A percentile compares a stretch with the other conserved stretches of the same genome.
Conservation (phyloP, 2,797 vertebrate genomes). For the Sylvia borin region DNA sequence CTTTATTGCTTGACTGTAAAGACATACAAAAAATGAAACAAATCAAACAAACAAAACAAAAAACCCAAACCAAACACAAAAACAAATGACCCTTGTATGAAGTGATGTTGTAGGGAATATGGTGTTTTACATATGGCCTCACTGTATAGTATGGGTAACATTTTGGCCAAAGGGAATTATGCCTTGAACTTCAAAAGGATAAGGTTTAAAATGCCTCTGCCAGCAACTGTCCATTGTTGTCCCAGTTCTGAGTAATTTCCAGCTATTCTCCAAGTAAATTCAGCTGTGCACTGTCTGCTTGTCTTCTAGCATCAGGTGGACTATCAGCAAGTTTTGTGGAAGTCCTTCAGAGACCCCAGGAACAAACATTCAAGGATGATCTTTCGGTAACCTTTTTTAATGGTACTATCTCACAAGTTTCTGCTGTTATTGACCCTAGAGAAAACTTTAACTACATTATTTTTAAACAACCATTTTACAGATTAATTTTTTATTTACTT, state of each 20-base stretch:
- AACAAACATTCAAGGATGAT: neutral
- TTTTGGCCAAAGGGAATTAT: neutral
- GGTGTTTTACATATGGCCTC: neutral
- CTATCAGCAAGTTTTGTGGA: neutral
- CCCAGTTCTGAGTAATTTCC: neutral
- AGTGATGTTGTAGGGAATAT: neutral
- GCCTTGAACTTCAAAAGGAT: neutral
- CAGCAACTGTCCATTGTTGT: neutral
- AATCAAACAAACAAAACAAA: neutral
- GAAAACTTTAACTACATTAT: neutral
- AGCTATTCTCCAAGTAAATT: neutral
- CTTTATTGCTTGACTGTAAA: neutral
- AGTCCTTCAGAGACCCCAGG: neutral
- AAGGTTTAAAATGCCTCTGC: neutral
- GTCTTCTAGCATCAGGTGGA: neutral
- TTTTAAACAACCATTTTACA: conserved; percentile 14
- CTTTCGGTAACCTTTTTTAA: neutral
- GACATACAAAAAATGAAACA: neutral
- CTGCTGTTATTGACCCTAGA: neutral
- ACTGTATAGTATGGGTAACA: neutral
- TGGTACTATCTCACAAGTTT: neutral
- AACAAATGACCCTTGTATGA: neutral
- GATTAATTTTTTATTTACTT: neutral
- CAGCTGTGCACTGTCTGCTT: neutral
- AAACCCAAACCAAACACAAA: neutral